Evolutionary conservation across 2,113 vertebrate genomes (phyloP).

Genomic region (Eidolon helvum): DNA sequence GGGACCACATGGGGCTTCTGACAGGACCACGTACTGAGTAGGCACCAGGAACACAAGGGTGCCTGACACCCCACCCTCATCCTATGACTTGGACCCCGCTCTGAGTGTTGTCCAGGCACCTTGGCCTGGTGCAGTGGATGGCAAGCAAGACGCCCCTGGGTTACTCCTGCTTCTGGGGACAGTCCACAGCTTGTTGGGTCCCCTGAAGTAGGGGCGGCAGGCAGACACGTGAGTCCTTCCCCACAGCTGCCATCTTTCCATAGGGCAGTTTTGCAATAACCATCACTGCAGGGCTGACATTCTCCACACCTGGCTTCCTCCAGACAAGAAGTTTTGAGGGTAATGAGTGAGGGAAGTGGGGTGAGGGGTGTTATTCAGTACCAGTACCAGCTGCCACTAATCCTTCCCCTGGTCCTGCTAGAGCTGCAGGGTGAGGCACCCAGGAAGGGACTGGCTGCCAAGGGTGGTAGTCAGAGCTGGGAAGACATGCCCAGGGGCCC

Average conservation of each 20-base stretch:
- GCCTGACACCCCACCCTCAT: rapidly evolving
- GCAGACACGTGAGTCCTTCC: not conserved
- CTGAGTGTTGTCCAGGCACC: not conserved
- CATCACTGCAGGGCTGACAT: not conserved
- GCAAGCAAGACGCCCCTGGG: not conserved
- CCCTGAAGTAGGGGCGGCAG: rapidly evolving
- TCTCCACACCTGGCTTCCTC: conserved; percentile 29
- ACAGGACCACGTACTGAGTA: too few species aligned
- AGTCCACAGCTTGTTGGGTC: not conserved
- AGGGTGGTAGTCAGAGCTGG: not conserved
- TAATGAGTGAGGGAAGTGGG: not conserved
- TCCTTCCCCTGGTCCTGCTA: not conserved
- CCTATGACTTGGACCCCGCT: rapidly evolving
- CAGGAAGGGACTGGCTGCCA: not conserved
- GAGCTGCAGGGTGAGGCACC: not conserved
- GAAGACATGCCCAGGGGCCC: not conserved
- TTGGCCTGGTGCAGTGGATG: not conserved
- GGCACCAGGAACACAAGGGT: not conserved
- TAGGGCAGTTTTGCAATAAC: not conserved
- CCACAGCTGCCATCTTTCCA: not conserved
- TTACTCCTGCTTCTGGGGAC: not conserved
- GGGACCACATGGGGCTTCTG: not conserved
- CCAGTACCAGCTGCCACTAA: not conserved
- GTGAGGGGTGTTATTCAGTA: not conserved
- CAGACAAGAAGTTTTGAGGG: not conserved